These are phyloP conservation scores for Megamerina dolium DNA, from an alignment of 2,888 invertebrate species.

Conservation along the genomic window DNA sequence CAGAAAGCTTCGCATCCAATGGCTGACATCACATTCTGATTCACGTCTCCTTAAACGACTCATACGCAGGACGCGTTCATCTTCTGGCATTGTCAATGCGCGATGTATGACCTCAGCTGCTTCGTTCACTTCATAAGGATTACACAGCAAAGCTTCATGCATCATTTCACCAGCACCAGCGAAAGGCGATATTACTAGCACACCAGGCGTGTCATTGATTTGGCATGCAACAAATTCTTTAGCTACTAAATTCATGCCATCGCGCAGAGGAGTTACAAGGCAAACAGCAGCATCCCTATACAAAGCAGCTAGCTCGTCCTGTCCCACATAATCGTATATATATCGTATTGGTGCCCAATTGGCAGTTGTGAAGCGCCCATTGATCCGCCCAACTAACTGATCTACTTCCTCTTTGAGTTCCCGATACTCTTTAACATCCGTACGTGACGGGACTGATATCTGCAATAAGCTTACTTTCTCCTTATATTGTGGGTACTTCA, in stretches of 20 bases:
- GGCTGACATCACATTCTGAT: constrained; percentile 75
- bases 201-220: constrained; percentile 78
- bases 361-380: constrained; percentile 82
- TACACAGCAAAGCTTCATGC: constrained; percentile 86
- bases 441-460: constrained; percentile 82
- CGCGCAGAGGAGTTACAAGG: constrained; percentile 78
- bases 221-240: constrained; percentile 92
- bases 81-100: constrained; percentile 85
- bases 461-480: constrained; percentile 77
- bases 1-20: constrained; percentile 84
- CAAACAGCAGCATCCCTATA: constrained; percentile 84
- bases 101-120: constrained; percentile 82
- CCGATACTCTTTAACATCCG: constrained; percentile 84
- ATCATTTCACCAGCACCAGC: constrained; percentile 91
- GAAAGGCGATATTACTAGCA: constrained; percentile 82
- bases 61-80: constrained; percentile 80
- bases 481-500: constrained; percentile 78
- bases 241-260: constrained; percentile 89
- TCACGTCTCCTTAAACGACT: constrained; percentile 76
- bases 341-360: constrained; percentile 88
- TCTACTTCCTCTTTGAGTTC: constrained; percentile 88
- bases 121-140: constrained; percentile 82
- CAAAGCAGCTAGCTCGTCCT: constrained; percentile 79
- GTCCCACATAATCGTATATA: constrained; percentile 82
- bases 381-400: constrained; percentile 76